phyloP scores from a whole-genome alignment of 2,797 vertebrate genomes.

The Austrolebias charrua region DNA sequence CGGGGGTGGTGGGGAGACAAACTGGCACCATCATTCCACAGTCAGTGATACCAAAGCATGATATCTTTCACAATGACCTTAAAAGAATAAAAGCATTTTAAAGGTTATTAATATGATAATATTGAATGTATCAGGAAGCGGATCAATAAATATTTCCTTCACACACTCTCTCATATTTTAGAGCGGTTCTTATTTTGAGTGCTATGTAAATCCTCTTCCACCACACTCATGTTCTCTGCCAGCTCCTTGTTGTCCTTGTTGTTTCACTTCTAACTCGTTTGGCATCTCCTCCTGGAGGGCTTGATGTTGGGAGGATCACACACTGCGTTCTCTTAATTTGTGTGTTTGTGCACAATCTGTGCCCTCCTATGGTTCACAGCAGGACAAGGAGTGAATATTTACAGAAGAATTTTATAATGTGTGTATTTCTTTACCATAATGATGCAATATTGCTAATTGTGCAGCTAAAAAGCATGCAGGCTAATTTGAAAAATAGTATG shows the following conservation, averaged over 20 bases:
- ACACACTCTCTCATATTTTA: too few species aligned
- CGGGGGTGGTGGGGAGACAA: too few species aligned
- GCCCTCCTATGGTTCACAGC: slow-evolving; percentile 2
- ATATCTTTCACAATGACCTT: too few species aligned
- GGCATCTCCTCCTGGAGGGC: slow-evolving; percentile 55
- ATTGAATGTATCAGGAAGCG: too few species aligned
- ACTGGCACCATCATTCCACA: too few species aligned
- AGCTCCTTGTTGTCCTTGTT: slow-evolving; percentile 46
- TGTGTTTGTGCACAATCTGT: slow-evolving; percentile 8
- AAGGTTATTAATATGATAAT: too few species aligned
- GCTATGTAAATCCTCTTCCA: slow-evolving; percentile 3
- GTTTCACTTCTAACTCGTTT: slow-evolving; percentile 53
- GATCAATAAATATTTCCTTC: too few species aligned
- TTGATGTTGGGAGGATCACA: slow-evolving; percentile 47
- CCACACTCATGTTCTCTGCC: slow-evolving; percentile 19
- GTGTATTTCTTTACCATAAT: not conserved
- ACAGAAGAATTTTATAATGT: slow-evolving; percentile 10
- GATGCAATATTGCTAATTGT: not conserved
- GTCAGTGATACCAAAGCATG: too few species aligned
- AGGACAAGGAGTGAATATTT: slow-evolving; percentile 2
- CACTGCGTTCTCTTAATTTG: slow-evolving; percentile 44
- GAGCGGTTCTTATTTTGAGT: not conserved
- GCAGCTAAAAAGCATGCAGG: not conserved
- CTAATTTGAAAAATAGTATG: not conserved
- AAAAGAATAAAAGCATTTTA: too few species aligned